Evolutionary conservation across 2,888 invertebrate species (phyloP).

Genomic region (Mellilla xanthometata): DNA sequence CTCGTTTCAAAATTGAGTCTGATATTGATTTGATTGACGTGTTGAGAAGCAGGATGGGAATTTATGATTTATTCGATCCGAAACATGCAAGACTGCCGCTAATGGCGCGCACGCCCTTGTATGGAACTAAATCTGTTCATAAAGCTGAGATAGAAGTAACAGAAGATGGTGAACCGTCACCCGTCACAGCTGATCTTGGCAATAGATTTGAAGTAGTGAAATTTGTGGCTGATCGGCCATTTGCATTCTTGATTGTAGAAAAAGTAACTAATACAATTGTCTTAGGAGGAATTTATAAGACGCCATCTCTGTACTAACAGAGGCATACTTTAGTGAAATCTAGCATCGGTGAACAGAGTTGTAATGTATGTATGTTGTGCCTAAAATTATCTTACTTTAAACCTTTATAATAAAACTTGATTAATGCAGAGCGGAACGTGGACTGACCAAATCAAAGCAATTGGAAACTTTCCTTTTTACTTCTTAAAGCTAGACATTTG

Average conservation of each 20-base stretch:
- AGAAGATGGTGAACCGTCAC: slow-evolving; percentile 87
- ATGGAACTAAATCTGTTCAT: slow-evolving; percentile 84
- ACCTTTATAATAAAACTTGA: too few relatives aligned
- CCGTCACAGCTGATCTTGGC: slow-evolving; percentile 77
- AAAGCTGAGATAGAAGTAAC: slow-evolving; percentile 88
- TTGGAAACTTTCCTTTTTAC: too few relatives aligned
- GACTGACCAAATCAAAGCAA: too few relatives aligned
- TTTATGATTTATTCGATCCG: slow-evolving; percentile 84
- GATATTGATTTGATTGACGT: slow-evolving; percentile 79
- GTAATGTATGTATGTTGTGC: too few relatives aligned
- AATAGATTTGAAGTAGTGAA: slow-evolving; percentile 81
- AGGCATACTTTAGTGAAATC: too few relatives aligned
- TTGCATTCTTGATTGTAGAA: slow-evolving; percentile 86
- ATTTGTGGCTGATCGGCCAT: slow-evolving; percentile 85
- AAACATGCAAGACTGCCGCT: slow-evolving; percentile 52
- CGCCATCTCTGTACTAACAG: slow-evolving; percentile 62
- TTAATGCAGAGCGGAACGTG: too few relatives aligned
- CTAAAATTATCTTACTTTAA: too few relatives aligned
- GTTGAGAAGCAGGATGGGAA: slow-evolving; percentile 59
- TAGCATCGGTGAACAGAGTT: too few relatives aligned
- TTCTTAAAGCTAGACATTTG: too few relatives aligned
- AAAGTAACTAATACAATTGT: slow-evolving; percentile 76
- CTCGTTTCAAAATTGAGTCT: slow-evolving; percentile 83
- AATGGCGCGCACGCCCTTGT: slow-evolving; percentile 76
- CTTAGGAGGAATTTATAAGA: slow-evolving; percentile 67